Evolutionary conservation across 1,140 invertebrate species (phyloP), one percentile per base, ranked within the genome.

Genomic region (Drosophila sulfurigaster): DNA sequence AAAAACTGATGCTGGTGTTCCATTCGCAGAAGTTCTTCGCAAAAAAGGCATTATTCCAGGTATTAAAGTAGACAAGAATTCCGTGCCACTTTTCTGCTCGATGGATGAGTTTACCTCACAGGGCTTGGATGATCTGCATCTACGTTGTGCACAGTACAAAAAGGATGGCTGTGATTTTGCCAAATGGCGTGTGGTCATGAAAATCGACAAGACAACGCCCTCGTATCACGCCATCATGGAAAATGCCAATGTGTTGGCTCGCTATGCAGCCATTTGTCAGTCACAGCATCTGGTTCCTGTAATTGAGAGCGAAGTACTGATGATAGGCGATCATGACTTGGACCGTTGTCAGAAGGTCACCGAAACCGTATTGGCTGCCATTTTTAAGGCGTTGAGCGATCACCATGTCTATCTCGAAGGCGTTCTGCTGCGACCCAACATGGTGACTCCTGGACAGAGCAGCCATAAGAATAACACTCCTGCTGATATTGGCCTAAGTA

Each of bases 151-250:
- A 49, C 96, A 99, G 92, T 99, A 99, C 95, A 99, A 99, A 93
- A 99, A 99, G 92, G 97, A 99, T 87, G 99, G 99, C 15, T 99
- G 98, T 91, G 96, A 98, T 78, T 99, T 99, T 93, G 98, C 99
- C 83, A 99, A 99, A 91, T 99, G 99, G 99, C 95, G 99, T 83
- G 99, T 97, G 93, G 98, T 99, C 0, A 94, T 99, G 52, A 99
- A 99, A 93, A 99, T 99, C 90, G 95, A 95, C 57, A 95, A 96
- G 75, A 95, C 97, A 92, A 98, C 96, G 1, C 98, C 99, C 1
- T 97, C 98, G 49, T 96, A 98, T 93, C 95, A 96, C 93, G 91
- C 98, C 2, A 98, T 99, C 72, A 78, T 98, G 56, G 98, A 99
- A 90, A 99, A 99, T 87, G 98, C 98, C 3, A 98, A 99, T 92